Percentiles rank a stretch among this genome's conserved stretches.
Evolutionary conservation across 2,888 invertebrate genomes (phyloP).

Genomic region (Drosophila niveifrons): DNA sequence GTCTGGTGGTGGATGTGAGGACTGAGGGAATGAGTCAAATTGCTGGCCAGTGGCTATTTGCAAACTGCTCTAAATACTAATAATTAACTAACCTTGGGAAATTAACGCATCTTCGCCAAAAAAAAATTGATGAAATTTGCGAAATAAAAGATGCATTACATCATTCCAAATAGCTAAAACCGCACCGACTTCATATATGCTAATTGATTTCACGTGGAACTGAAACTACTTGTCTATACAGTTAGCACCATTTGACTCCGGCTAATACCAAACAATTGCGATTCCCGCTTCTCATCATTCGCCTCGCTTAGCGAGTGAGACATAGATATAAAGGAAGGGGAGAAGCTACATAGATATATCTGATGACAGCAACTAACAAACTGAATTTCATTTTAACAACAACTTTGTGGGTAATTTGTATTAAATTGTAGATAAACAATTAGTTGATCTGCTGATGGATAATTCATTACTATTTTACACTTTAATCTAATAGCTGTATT

Average conservation of each 20-base stretch:
- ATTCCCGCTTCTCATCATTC: conserved; percentile 5
- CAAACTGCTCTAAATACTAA: conserved; percentile 60
- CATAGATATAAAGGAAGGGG: too few relatives aligned
- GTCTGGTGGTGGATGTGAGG: conserved; percentile 44
- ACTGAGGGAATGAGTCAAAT: conserved; percentile 21
- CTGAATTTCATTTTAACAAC: not conserved
- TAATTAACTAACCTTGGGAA: conserved; percentile 62
- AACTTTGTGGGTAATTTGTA: conserved; percentile 3
- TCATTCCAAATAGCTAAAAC: conserved; percentile 44
- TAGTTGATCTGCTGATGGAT: conserved; percentile 6
- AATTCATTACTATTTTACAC: not conserved
- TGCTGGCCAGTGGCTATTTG: conserved; percentile 26
- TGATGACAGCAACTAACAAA: conserved; percentile 18
- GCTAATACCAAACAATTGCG: conserved; percentile 39
- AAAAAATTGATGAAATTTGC: conserved; percentile 57
- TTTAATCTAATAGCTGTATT: not conserved
- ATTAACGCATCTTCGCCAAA: conserved; percentile 73
- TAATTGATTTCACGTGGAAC: conserved; percentile 78
- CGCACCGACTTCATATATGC: conserved; percentile 47
- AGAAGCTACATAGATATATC: not conserved
- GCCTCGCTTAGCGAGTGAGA: not conserved
- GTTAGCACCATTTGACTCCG: conserved; percentile 58
- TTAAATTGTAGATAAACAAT: conserved; percentile 6
- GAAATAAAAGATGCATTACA: conserved; percentile 63
- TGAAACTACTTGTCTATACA: conserved; percentile 11